These are phyloP conservation scores for Rhegmatorhina hoffmannsi DNA, from an alignment of 2,113 vertebrate species.

Conservation along the genomic window DNA sequence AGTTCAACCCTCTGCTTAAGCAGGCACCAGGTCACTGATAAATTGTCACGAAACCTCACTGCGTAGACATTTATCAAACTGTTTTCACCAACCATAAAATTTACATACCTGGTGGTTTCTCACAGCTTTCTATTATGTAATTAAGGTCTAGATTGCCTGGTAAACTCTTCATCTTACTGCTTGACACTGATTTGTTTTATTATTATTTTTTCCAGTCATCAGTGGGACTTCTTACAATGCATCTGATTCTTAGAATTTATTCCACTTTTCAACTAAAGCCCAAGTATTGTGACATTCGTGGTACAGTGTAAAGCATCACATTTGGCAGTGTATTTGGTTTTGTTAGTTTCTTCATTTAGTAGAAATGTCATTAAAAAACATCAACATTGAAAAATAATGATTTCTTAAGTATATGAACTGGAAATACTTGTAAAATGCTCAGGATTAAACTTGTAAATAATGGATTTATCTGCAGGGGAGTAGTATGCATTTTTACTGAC, in stretches of 20 bases:
- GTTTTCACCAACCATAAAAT: not conserved
- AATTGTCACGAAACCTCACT: constrained; percentile 40
- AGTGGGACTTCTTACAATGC: not conserved
- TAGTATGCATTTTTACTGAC: not conserved
- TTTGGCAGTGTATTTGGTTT: not conserved
- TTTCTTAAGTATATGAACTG: not conserved
- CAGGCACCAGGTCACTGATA: constrained; percentile 24
- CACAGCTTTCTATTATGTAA: not conserved
- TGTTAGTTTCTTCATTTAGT: not conserved
- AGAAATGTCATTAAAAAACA: not conserved
- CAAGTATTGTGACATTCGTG: not conserved
- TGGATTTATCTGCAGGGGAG: not conserved
- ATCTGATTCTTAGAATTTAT: not conserved
- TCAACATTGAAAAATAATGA: not conserved
- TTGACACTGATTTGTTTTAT: not conserved
- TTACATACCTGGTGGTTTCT: not conserved
- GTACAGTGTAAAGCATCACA: not conserved
- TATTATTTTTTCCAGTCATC: not conserved
- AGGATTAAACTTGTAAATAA: not conserved
- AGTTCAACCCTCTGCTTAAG: constrained; percentile 27
- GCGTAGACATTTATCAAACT: not conserved
- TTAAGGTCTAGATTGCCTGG: not conserved
- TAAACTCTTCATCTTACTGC: not conserved
- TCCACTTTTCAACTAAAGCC: not conserved
- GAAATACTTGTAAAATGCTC: not conserved